A percentile compares a stretch with the other conserved stretches of the same genome.
Conservation (phyloP, 2,888 invertebrate species). For the Chironomus riparius region DNA sequence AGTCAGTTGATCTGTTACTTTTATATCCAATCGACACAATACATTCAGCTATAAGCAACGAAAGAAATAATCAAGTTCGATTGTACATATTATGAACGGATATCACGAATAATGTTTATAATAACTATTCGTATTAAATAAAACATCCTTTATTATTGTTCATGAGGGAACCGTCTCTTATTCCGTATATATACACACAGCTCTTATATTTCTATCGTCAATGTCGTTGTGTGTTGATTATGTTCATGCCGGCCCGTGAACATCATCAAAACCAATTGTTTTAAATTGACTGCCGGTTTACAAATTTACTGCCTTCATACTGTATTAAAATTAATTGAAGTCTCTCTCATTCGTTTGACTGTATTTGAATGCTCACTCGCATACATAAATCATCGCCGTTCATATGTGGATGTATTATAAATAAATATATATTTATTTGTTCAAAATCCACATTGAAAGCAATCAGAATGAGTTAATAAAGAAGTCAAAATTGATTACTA, state of each 20-base stretch:
- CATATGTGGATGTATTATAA: neutral
- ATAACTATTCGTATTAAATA: neutral
- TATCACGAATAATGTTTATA: conserved; percentile 22
- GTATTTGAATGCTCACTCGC: neutral
- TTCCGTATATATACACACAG: neutral
- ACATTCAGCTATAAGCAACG: too few relatives aligned
- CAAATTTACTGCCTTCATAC: neutral
- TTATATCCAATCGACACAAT: too few relatives aligned
- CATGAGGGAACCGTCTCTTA: neutral
- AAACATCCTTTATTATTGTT: conserved; percentile 16
- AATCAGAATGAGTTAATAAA: conserved; percentile 21
- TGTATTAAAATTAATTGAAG: conserved; percentile 7
- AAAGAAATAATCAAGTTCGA: too few relatives aligned
- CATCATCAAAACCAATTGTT: conserved; percentile 22
- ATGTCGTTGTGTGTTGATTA: neutral
- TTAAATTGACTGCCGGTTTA: conserved; percentile 26
- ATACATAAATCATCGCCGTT: neutral
- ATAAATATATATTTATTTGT: neutral
- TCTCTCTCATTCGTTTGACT: neutral
- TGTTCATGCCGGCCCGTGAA: neutral
- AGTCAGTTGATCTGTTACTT: too few relatives aligned
- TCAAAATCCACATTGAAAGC: neutral
- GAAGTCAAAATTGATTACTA: conserved; percentile 21
- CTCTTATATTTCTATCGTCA: neutral
- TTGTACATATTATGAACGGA: conserved; percentile 1